Percentiles rank a stretch among this genome's conserved stretches.
These are phyloP conservation scores for Boulengeromyrus knoepffleri DNA, from an alignment of 2,113 vertebrate genomes.

Conservation along the genomic window DNA sequence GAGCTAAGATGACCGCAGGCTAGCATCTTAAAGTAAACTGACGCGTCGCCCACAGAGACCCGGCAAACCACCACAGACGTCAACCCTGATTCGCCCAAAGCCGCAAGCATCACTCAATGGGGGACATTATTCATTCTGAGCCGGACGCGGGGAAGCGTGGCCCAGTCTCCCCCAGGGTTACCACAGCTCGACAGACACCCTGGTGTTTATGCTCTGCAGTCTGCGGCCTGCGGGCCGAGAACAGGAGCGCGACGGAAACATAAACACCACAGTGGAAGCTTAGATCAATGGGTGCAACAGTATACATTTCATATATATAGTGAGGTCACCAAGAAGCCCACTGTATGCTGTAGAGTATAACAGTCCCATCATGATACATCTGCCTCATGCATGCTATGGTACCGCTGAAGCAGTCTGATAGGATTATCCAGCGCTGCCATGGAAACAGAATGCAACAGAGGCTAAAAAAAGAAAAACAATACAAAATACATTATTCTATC, in stretches of 20 bases:
- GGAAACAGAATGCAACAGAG: constrained; percentile 31
- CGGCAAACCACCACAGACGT: neutral
- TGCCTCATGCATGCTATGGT: neutral
- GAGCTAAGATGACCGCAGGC: neutral
- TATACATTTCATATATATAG: neutral
- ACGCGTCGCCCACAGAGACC: neutral
- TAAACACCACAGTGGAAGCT: neutral
- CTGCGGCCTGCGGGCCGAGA: neutral
- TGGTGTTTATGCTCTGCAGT: neutral
- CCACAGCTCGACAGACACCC: neutral
- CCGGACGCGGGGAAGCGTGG: neutral
- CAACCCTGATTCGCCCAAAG: neutral
- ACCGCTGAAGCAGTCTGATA: constrained; percentile 18
- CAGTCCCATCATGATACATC: neutral
- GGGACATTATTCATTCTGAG: neutral
- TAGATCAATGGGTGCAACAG: neutral
- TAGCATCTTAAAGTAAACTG: neutral
- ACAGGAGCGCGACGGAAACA: neutral
- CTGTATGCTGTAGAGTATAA: neutral
- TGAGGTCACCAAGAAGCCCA: neutral
- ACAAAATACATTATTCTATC: constrained; percentile 17
- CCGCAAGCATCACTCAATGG: neutral
- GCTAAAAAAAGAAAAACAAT: constrained; percentile 33
- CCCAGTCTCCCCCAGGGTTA: neutral
- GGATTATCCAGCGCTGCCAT: constrained; percentile 27